A percentile compares a stretch with the other conserved stretches of the same genome.
Evolutionary conservation across 2,113 vertebrate species (phyloP).

Genomic region (Bostrychus sinensis): DNA sequence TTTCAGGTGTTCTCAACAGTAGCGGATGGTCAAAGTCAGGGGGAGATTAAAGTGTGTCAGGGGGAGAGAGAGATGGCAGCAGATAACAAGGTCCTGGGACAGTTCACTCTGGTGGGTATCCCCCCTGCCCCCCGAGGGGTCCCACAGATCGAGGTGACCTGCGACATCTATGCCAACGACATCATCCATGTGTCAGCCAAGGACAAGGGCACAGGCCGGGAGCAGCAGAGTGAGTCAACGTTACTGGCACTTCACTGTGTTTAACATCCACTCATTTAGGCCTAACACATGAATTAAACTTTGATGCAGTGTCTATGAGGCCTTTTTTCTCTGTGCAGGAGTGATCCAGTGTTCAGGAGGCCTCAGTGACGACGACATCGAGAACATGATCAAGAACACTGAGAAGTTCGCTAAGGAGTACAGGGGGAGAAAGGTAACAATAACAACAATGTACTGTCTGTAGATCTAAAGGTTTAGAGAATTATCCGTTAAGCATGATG

Average conservation of each 20-base stretch:
- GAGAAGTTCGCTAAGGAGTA: constrained; percentile 97
- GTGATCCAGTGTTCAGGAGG: constrained; percentile 99
- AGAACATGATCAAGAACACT: constrained; percentile 99
- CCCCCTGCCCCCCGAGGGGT: constrained; percentile 94
- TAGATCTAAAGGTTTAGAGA: too few species aligned
- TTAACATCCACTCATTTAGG: background rate
- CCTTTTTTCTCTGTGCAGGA: constrained; percentile 78
- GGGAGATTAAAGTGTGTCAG: constrained; percentile 98
- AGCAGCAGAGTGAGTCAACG: constrained; percentile 91
- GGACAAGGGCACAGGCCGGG: constrained; percentile 96
- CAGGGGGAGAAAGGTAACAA: constrained; percentile 90
- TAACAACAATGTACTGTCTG: background rate
- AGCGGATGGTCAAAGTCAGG: constrained; percentile 97
- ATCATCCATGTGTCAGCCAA: constrained; percentile 98
- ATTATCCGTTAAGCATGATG: background rate
- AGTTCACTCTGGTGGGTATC: constrained; percentile 90
- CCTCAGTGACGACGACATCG: constrained; percentile 97
- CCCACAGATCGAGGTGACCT: constrained; percentile 97
- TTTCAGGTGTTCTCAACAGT: constrained; percentile 98
- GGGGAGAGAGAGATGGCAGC: constrained; percentile 96
- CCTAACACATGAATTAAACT: too few species aligned
- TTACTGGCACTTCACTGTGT: background rate
- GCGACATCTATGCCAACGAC: constrained; percentile 97
- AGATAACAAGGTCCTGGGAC: constrained; percentile 96
- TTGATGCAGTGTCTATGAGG: too few species aligned